Evolutionary conservation across 2,113 vertebrate genomes (phyloP), one percentile per base, ranked within the genome.

Genomic region (Emydura subglobosa): DNA sequence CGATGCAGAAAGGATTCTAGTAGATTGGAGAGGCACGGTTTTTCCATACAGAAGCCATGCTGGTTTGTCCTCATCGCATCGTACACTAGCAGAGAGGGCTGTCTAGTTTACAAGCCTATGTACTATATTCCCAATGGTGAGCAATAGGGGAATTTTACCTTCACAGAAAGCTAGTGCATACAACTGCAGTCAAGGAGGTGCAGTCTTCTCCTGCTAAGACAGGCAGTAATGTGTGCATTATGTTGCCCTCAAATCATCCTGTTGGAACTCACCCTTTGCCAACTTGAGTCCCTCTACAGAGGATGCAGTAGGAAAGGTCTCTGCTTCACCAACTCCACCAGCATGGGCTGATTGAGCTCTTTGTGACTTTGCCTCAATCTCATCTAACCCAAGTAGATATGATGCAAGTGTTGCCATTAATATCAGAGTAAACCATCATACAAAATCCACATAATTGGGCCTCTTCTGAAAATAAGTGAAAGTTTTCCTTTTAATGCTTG

Each of bases 391-490:
- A 92, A 86, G 90, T 91, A 65, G 91, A 94, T 94, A 91, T 0
- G 0, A 95, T 96, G 92, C 92, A 91, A 96, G 91, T 96, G 95
- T 96, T 96, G 93, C 85, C 90, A 94, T 96, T 97, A 96, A 96
- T 34, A 80, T 80, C 49, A 34, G 27, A 53, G 72, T 97, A 96
- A 96, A 89, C 97, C 97, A 84, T 94, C 86, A 90, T 95, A 95
- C 81, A 97, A 97, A 97, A 97, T 97, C 96, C 94, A 96, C 96
- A 97, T 97, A 97, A 98, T 93, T 98, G 96, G 96, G 97, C 96
- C 95, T 96, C 96, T 97, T 97, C 95, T 94, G 91, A 95, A 94
- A 97, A 49, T 57, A 80, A 97, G 94, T 96, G 92, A 95, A 97
- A 95, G 93, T 86, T 91, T 96, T 97, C 90, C 86, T 78, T 96